These are phyloP conservation scores for Echinarachnius parma DNA, from an alignment of 53 echinoderm and acorn worm species.

Conservation along the genomic window DNA sequence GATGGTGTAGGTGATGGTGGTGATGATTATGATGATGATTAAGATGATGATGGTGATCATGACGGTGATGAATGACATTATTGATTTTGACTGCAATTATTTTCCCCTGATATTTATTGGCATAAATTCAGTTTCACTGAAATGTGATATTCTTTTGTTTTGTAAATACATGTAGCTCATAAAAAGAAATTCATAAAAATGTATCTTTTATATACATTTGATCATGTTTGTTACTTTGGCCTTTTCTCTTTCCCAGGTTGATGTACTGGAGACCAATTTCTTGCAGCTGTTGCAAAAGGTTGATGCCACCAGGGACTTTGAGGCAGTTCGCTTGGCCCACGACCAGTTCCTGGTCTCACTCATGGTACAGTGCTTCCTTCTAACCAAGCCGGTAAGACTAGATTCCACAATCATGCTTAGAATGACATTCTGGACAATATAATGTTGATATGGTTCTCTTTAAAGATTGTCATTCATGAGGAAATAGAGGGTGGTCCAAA, in stretches of 20 bases:
- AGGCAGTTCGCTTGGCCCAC: slow-evolving; percentile 84
- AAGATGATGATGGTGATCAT: too few relatives aligned
- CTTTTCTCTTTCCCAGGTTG: slow-evolving; percentile 54
- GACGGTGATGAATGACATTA: too few relatives aligned
- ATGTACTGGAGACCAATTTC: slow-evolving; percentile 90
- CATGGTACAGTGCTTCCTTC: slow-evolving; percentile 86
- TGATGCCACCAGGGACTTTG: slow-evolving; percentile 82
- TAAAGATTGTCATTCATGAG: too few relatives aligned
- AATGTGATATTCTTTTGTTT: neutral
- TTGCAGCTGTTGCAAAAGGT: slow-evolving; percentile 74
- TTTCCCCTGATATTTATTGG: too few relatives aligned
- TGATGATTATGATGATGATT: too few relatives aligned
- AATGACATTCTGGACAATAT: neutral
- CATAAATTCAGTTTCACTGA: too few relatives aligned
- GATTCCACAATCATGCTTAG: neutral
- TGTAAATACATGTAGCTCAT: neutral
- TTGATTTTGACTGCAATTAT: too few relatives aligned
- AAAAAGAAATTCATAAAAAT: neutral
- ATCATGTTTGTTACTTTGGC: neutral
- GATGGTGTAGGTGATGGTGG: too few relatives aligned
- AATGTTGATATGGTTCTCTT: too few relatives aligned
- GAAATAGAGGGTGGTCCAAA: too few relatives aligned
- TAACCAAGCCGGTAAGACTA: slow-evolving; percentile 78
- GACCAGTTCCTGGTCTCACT: slow-evolving; percentile 92
- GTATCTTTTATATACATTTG: neutral